A percentile compares a stretch with the other conserved stretches of the same genome.
Evolutionary conservation across 2,113 vertebrate species (phyloP).

Genomic region (Colinus virginianus): DNA sequence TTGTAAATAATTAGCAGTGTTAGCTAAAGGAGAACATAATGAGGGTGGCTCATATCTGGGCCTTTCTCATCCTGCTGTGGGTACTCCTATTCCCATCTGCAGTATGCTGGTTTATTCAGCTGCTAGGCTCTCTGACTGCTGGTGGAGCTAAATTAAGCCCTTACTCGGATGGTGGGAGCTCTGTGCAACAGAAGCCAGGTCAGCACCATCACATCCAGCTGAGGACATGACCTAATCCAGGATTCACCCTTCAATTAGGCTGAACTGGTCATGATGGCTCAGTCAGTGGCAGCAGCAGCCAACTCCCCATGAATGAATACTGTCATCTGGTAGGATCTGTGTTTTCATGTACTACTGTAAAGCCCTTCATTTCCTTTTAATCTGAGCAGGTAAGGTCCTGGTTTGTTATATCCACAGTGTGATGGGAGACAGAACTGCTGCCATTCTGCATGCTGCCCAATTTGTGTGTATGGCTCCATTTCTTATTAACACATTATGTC

Average conservation of each 20-base stretch:
- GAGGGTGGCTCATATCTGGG: background rate
- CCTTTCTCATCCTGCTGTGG: background rate
- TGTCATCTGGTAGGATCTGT: background rate
- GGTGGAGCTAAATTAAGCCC: background rate
- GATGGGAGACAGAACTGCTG: background rate
- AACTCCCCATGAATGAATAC: background rate
- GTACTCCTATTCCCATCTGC: background rate
- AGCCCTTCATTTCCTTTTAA: background rate
- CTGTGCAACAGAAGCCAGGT: background rate
- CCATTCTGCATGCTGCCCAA: background rate
- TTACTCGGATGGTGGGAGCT: background rate
- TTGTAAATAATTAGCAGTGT: background rate
- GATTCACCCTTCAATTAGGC: background rate
- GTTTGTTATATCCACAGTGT: background rate
- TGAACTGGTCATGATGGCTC: background rate
- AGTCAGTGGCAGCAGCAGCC: background rate
- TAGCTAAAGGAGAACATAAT: rapidly evolving
- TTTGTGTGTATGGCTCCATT: background rate
- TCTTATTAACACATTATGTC: rapidly evolving
- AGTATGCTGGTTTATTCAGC: background rate
- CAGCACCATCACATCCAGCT: background rate
- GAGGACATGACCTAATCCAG: rapidly evolving
- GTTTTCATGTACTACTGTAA: background rate
- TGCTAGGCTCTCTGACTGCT: background rate
- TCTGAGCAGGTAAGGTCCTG: background rate